Conservation (phyloP, 2,113 vertebrate genomes). For the Pterocles gutturalis region DNA sequence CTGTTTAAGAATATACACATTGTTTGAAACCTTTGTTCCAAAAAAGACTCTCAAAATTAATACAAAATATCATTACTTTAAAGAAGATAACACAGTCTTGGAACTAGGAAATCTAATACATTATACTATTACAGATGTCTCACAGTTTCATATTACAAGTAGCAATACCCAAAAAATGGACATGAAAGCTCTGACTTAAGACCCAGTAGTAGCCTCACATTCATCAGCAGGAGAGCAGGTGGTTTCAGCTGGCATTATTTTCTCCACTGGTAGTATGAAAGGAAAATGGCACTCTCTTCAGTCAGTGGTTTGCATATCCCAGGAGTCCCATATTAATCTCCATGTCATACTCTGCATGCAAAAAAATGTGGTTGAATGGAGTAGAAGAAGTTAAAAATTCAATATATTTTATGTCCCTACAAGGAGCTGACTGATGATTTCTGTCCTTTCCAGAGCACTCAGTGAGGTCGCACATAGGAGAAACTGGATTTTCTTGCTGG, state of each 20-base stretch:
- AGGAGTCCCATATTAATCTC: not conserved
- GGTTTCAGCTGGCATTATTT: not conserved
- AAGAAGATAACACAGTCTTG: not conserved
- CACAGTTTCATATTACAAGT: not conserved
- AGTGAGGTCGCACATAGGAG: not conserved
- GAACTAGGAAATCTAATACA: not conserved
- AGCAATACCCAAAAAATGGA: not conserved
- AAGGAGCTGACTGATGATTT: not conserved
- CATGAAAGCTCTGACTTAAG: not conserved
- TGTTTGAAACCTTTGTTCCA: not conserved
- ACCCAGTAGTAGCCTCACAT: not conserved
- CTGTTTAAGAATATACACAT: not conserved
- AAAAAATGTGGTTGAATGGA: not conserved
- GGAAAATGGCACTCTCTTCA: not conserved
- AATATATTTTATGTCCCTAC: not conserved
- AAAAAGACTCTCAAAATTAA: not conserved
- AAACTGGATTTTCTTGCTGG: not conserved
- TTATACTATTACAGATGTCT: not conserved
- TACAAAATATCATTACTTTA: not conserved
- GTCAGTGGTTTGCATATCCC: not conserved
- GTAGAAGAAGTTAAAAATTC: conserved; percentile 20
- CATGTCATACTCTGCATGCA: not conserved
- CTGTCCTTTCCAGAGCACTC: not conserved
- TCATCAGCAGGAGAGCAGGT: not conserved
- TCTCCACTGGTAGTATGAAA: not conserved